Base-by-base conservation (phyloP, 2,888 invertebrate genomes). In the Drosophila tripunctata region DNA sequence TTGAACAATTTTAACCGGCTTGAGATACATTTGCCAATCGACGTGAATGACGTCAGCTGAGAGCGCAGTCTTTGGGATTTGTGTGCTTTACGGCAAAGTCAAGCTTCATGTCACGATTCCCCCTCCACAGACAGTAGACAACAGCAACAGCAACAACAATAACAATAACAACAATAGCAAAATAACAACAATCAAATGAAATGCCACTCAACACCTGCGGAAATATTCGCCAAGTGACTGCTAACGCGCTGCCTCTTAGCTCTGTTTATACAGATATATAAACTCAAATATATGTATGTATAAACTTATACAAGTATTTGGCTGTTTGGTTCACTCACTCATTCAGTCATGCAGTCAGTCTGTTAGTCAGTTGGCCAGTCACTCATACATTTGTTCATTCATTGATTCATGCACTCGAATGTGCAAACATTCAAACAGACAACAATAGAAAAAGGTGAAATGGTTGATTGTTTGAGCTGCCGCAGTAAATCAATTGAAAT, bases 201-300 rank as follows among this genome's bases (percentile, higher is more conserved):
- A 83, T 83, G 82, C 82, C 82, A 83, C 86, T 83, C 85, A 71
- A 79, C 88, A 83, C 82, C 82, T 83, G 82, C 82, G 86, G 88
- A 83, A 81, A 87, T 87, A 81, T 87, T 81, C 68, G 72, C 77
- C 74, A 73, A 73, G 68, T 67, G 77, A 77, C 77, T 76, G 76
- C 75, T 60, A 64, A 75, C 75, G 58, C 70, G 66, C 48, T 70
- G 57, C 78, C 78, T 69, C 60, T 77, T 55, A 54, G 45, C 58
- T 70, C 21, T 70, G 51, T 58, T 50, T 64, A 54, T 57, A 44
- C 22, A 47, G 14, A 60, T 14, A 51, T 24, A 63, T 55, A 35
- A 27, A 33, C 50, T 38, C 21, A 15, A 57, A 15, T 27, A 56
- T 35, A 45, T 31, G 45, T 12, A 31, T 35, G 51, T 30, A 51